These are phyloP conservation scores for Chascanopsetta lugubris DNA, from an alignment of 2,113 vertebrate genomes.

Conservation along the genomic window DNA sequence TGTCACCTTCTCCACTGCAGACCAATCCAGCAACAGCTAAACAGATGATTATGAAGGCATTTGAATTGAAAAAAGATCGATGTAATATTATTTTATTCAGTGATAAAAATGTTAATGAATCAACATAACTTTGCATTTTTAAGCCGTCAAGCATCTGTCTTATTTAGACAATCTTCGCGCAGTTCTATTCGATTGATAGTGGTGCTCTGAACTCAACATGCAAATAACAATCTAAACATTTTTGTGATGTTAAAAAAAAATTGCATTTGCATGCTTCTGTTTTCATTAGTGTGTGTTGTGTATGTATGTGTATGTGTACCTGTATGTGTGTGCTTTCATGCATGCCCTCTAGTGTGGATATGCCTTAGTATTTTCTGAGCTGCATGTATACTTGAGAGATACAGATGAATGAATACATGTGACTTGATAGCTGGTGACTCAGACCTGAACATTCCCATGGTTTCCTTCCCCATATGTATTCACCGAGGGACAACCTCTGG, in stretches of 20 bases:
- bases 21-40: not conserved
- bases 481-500: too few relatives aligned
- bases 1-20: not conserved
- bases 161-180: too few relatives aligned
- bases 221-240: not conserved
- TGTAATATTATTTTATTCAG: too few relatives aligned
- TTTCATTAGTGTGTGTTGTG: conserved; percentile 2
- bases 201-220: not conserved
- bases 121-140: too few relatives aligned
- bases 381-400: not conserved
- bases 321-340: not conserved
- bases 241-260: not conserved
- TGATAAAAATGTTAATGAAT: too few relatives aligned
- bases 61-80: not conserved
- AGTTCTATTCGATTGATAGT: not conserved
- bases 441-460: too few relatives aligned
- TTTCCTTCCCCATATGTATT: too few relatives aligned
- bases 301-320: too few relatives aligned
- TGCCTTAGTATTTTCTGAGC: not conserved
- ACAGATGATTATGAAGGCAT: not conserved
- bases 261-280: conserved; percentile 6
- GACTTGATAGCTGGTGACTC: too few relatives aligned
- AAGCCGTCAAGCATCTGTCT: not conserved
- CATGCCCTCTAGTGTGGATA: not conserved
- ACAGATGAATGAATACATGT: too few relatives aligned